Evolutionary conservation across 2,888 invertebrate species (phyloP).

Genomic region (Saturnia pavonia): DNA sequence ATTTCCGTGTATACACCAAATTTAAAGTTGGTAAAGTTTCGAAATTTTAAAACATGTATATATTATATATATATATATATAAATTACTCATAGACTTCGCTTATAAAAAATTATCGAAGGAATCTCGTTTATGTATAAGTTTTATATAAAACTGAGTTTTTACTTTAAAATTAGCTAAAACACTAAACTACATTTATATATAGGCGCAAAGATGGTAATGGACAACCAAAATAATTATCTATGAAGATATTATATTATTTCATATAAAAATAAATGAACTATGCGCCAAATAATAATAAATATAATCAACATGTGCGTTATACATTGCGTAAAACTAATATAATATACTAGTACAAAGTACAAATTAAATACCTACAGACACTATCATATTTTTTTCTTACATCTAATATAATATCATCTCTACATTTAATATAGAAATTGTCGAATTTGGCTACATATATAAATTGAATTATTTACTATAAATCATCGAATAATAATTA

Average conservation of each 20-base stretch:
- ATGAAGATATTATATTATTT: neutral
- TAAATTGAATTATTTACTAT: neutral
- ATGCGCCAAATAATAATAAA: neutral
- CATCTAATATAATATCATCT: too few species aligned
- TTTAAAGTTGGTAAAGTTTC: too few species aligned
- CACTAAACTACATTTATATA: neutral
- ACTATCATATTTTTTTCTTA: neutral
- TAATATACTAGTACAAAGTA: neutral
- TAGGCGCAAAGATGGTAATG: neutral
- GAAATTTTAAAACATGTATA: neutral
- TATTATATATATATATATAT: neutral
- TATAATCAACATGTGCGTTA: neutral
- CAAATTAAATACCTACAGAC: neutral
- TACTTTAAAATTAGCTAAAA: neutral
- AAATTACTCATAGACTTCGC: neutral
- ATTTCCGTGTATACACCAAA: neutral
- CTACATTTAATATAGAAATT: neutral
- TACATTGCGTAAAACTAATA: neutral
- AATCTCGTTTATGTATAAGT: neutral
- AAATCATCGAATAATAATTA: neutral
- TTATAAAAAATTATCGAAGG: neutral
- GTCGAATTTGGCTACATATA: neutral
- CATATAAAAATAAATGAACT: neutral
- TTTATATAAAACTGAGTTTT: neutral
- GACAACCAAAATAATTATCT: neutral